Evolutionary conservation across 23 tunicate genomes (phyloP).

Genomic region (Ciona savignyi): DNA sequence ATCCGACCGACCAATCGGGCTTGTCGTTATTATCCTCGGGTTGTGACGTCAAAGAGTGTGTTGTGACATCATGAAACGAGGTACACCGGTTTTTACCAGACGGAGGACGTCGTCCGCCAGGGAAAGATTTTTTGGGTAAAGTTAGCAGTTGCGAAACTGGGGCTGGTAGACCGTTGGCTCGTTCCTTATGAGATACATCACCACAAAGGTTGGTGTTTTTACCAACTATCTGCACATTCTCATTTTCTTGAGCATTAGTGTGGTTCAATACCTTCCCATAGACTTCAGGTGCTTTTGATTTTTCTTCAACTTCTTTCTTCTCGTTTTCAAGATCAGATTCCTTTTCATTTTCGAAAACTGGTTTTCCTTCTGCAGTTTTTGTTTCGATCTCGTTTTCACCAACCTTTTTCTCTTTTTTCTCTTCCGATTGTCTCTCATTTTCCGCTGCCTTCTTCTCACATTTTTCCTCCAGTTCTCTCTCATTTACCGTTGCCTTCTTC

Average conservation of each 20-base stretch:
- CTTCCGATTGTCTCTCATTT: not conserved
- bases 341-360: not conserved
- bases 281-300: no score
- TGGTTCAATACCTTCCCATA: not conserved
- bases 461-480: not conserved
- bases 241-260: not conserved
- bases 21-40: not conserved
- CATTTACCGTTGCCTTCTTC: not conserved
- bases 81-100: not conserved
- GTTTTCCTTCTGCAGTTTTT: no score
- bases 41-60: not conserved
- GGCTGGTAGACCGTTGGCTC: not conserved
- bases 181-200: no score
- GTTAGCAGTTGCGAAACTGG: not conserved
- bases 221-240: not conserved
- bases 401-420: no score
- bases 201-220: not conserved
- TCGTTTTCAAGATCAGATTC: not conserved
- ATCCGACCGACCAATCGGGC: constrained; percentile 32
- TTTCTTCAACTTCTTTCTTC: not conserved
- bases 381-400: no score
- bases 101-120: not conserved
- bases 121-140: not conserved
- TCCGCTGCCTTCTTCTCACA: not conserved
- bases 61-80: not conserved